Base-by-base conservation (phyloP, 1,140 invertebrate genomes). In the Sipha flava region DNA sequence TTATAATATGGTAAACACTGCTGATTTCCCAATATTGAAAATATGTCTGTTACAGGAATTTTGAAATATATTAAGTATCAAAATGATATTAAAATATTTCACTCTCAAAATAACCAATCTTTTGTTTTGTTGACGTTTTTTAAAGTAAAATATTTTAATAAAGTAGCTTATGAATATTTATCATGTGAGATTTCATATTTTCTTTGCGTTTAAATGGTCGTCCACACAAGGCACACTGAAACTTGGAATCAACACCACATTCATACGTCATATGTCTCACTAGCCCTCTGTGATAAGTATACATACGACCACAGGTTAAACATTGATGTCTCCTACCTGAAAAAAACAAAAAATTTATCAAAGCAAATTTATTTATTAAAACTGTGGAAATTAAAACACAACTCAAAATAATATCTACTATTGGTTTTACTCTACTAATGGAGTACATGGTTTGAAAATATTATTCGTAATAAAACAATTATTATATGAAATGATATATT, bases 191-290 rank as follows among this genome's bases (percentile, higher is more conserved):
- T 70, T 86, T 87, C 4, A 88, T 80, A 0, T 86, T 86, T 81
- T 90, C 86, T 75, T 86, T 86, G 80, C 86, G 84, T 83, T 87
- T 87, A 62, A 85, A 86, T 43, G 84, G 84, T 70, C 86, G 85
- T 14, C 49, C 47, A 81, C 86, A 86, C 57, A 83, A 81, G 5
- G 83, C 83, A 81, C 86, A 86, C 1, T 82, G 83, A 80, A 86
- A 86, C 80, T 85, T 83, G 9, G 85, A 85, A 23, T 83, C 83
- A 37, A 83, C 83, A 43, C 85, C 85, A 81, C 85, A 86, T 80
- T 86, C 85, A 59, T 83, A 81, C 37, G 73, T 62, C 16, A 80
- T 62, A 77, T 84, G 83, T 23, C 82, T 77, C 9, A 75, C 45
- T 29, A 81, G 49, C 26, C 70, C 80, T 47, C 66, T 70, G 18